Evolutionary conservation across 2,113 vertebrate genomes (phyloP).

Genomic region (Gadus macrocephalus): DNA sequence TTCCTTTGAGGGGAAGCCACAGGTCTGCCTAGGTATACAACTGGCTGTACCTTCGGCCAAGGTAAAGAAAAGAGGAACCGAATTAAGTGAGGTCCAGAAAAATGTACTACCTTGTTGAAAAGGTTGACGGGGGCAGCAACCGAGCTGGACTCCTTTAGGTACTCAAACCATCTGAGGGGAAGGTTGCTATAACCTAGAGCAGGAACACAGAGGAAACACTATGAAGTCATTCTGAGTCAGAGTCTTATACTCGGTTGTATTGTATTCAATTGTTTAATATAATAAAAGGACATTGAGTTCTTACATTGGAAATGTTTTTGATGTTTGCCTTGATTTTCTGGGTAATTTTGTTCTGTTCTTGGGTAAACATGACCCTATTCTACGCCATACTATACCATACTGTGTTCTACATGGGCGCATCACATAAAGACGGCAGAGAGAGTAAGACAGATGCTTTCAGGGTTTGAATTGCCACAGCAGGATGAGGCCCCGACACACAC

Average conservation of each 20-base stretch:
- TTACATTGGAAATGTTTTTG: too few relatives aligned
- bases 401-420: too few relatives aligned
- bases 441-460: not conserved
- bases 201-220: not conserved
- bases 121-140: constrained; percentile 92
- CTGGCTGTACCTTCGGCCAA: not conserved
- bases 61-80: not conserved
- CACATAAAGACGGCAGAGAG: too few relatives aligned
- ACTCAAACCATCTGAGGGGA: constrained; percentile 98
- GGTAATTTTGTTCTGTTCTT: too few relatives aligned
- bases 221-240: too few relatives aligned
- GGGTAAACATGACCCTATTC: too few relatives aligned
- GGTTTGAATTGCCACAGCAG: not conserved
- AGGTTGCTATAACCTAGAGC: constrained; percentile 87
- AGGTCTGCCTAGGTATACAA: not conserved
- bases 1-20: too few relatives aligned
- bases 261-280: too few relatives aligned
- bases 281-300: too few relatives aligned
- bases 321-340: too few relatives aligned
- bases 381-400: too few relatives aligned
- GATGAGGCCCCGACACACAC: not conserved
- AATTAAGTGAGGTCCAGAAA: not conserved
- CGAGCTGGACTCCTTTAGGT: constrained; percentile 91
- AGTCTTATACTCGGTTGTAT: too few relatives aligned
- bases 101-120: constrained; percentile 88